Conservation (phyloP, 2,797 vertebrate genomes). For the Lacerta viridis region DNA sequence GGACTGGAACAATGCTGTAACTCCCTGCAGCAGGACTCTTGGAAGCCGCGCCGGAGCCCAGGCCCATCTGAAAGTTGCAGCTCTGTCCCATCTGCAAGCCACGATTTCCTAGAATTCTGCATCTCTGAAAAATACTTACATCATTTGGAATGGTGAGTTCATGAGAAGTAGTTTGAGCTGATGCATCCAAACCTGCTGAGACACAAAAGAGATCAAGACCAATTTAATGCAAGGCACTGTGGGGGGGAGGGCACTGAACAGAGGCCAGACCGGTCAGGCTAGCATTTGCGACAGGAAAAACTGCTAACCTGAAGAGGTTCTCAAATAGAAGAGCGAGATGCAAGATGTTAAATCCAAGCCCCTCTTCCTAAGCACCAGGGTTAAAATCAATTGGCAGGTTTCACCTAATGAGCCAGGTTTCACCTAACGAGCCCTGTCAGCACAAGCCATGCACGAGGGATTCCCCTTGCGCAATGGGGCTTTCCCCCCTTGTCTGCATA, state of each 20-base stretch:
- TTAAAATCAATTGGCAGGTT: background rate
- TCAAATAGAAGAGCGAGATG: conserved; percentile 64
- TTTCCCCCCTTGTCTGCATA: no score
- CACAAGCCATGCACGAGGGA: no score
- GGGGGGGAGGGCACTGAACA: conserved; percentile 39
- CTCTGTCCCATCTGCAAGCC: background rate
- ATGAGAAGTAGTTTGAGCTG: conserved; percentile 96
- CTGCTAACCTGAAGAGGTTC: conserved; percentile 66
- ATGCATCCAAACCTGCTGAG: conserved; percentile 92
- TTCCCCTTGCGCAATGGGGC: no score
- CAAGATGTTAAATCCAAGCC: conserved; percentile 64
- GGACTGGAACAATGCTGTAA: background rate
- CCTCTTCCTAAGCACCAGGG: conserved; percentile 52
- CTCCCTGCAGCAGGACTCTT: background rate
- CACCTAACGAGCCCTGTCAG: no score
- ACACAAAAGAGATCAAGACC: conserved; percentile 63
- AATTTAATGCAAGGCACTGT: conserved; percentile 42
- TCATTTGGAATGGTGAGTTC: conserved; percentile 99
- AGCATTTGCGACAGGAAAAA: conserved; percentile 71
- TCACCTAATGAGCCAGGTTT: no score
- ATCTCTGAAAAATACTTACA: conserved; percentile 83
- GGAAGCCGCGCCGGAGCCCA: background rate
- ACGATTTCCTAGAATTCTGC: background rate
- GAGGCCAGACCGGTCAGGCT: conserved; percentile 59
- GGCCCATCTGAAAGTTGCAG: background rate